Conservation (phyloP, 2,797 vertebrate genomes). For the Myotis planiceps region DNA sequence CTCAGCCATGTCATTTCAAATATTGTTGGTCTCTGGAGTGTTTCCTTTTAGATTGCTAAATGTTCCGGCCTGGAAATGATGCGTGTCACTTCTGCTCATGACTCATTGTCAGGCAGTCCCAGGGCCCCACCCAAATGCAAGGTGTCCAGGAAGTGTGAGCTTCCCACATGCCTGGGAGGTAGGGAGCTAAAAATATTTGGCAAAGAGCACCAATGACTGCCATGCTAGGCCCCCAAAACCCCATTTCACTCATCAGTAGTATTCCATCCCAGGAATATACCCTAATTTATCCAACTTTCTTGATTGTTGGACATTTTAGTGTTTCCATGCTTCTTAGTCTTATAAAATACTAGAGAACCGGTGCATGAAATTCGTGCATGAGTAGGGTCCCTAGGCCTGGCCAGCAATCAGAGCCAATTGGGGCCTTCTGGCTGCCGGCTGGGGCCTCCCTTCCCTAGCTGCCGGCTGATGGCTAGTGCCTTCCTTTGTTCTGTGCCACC, state of each 20-base stretch:
- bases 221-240: not conserved
- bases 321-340: not conserved
- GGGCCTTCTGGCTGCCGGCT: no score
- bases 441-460: no score
- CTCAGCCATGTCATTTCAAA: not conserved
- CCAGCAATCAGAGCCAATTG: no score
- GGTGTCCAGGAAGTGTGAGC: not conserved
- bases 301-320: not conserved
- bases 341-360: not conserved
- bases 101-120: not conserved
- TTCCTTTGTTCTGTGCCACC: no score
- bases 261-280: not conserved
- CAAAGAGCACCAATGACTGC: not conserved
- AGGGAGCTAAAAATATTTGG: not conserved
- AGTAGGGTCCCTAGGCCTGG: no score
- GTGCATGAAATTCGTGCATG: no score
- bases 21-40: not conserved
- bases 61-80: conserved; percentile 18
- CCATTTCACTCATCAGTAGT: not conserved
- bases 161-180: not conserved
- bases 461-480: no score
- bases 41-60: not conserved
- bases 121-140: not conserved
- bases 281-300: not conserved
- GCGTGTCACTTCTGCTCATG: not conserved